phyloP scores from a whole-genome alignment of 2,113 vertebrate genomes.

The Anhinga rufa region DNA sequence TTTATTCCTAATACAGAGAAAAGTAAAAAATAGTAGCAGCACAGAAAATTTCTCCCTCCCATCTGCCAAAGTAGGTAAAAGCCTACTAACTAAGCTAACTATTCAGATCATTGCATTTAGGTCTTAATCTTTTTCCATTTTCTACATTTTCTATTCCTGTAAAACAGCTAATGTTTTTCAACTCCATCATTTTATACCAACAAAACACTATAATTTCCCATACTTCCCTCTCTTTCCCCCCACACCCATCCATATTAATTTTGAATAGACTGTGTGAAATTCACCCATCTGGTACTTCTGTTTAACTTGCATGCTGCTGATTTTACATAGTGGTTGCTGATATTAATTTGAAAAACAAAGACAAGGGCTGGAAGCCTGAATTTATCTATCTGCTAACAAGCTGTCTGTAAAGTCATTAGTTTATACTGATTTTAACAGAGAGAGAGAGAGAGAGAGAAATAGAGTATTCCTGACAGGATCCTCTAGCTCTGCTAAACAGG shows the following conservation, averaged over 20 bases:
- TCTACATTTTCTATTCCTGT: constrained; percentile 8
- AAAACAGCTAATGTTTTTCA: constrained; percentile 36
- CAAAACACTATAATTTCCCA: constrained; percentile 31
- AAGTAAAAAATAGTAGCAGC: neutral
- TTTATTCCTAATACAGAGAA: neutral
- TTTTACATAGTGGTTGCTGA: constrained; percentile 13
- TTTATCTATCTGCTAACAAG: constrained; percentile 9
- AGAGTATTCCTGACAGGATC: neutral
- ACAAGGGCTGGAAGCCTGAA: neutral
- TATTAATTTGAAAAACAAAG: constrained; percentile 36
- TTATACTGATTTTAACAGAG: neutral
- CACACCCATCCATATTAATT: neutral
- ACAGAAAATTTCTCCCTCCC: neutral
- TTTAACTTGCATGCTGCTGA: constrained; percentile 34
- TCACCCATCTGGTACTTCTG: constrained; percentile 53
- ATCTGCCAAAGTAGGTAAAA: constrained; percentile 1
- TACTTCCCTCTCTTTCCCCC: neutral
- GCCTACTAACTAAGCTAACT: too few species aligned
- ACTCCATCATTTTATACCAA: constrained; percentile 1
- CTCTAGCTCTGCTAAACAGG: neutral
- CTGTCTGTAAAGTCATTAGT: neutral
- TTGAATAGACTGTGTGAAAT: constrained; percentile 36
- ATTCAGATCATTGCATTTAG: neutral
- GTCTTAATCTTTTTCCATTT: neutral
- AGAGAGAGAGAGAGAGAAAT: neutral